Percentiles rank a stretch among this genome's conserved stretches.
phyloP scores from a whole-genome alignment of 2,888 invertebrate species.

The Caenorhabditis imperialis region DNA sequence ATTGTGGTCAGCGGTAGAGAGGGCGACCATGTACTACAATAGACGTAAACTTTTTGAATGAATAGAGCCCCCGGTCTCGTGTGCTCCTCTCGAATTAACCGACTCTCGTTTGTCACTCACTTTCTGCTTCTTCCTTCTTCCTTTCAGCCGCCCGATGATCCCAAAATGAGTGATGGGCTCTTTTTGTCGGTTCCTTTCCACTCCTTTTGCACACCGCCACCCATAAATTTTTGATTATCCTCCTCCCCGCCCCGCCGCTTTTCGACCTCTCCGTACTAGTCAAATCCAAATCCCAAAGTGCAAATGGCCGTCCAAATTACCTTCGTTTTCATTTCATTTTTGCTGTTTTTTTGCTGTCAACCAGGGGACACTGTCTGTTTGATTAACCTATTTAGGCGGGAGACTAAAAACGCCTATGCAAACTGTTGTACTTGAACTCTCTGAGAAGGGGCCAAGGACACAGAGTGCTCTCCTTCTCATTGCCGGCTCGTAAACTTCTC shows the following conservation, averaged over 20 bases:
- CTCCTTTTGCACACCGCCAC: constrained; percentile 22
- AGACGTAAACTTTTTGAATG: constrained; percentile 29
- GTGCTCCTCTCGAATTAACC: background rate
- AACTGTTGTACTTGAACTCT: constrained; percentile 41
- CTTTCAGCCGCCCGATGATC: constrained; percentile 48
- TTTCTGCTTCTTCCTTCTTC: constrained; percentile 13
- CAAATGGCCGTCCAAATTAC: constrained; percentile 42
- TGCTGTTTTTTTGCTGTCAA: background rate
- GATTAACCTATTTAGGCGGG: constrained; percentile 45
- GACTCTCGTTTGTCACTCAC: constrained; percentile 32
- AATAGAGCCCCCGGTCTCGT: constrained; percentile 14
- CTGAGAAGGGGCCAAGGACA: background rate
- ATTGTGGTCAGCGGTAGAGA: constrained; percentile 49
- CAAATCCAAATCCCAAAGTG: constrained; percentile 40
- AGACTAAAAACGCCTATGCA: constrained; percentile 38
- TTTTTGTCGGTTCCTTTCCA: constrained; percentile 3
- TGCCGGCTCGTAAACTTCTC: background rate
- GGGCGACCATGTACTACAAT: constrained; percentile 40
- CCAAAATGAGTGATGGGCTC: constrained; percentile 47
- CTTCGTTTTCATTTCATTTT: constrained; percentile 31
- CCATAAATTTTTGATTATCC: constrained; percentile 53
- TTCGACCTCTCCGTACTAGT: constrained; percentile 11
- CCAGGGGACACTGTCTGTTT: constrained; percentile 21
- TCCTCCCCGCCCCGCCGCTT: constrained; percentile 1
- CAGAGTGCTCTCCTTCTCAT: background rate